Conservation (phyloP, 2,888 invertebrate genomes). For the Cheilosia scutellata region DNA sequence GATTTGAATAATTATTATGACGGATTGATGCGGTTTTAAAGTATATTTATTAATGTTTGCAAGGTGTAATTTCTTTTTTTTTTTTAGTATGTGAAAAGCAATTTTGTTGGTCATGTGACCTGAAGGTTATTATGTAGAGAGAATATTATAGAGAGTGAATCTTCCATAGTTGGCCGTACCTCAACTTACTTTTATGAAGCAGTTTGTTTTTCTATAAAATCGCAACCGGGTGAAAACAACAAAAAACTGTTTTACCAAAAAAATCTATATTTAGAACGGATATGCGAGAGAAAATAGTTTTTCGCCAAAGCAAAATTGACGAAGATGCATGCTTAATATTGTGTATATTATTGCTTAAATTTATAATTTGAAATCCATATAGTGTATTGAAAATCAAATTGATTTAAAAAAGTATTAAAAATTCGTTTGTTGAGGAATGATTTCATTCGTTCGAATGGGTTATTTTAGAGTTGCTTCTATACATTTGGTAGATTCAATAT, state of each 20-base stretch:
- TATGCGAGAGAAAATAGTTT: not conserved
- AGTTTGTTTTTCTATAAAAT: constrained; percentile 23
- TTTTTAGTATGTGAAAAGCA: constrained; percentile 12
- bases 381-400: no score
- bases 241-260: constrained; percentile 1
- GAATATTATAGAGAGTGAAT: constrained; percentile 20
- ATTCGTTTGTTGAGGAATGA: no score
- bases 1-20: not conserved
- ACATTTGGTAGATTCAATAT: no score
- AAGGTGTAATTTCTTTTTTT: constrained; percentile 19
- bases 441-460: no score
- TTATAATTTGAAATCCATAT: no score
- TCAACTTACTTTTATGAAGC: constrained; percentile 15
- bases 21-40: not conserved
- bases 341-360: not conserved
- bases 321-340: not conserved
- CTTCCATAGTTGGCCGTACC: constrained; percentile 27
- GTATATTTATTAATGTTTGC: not conserved
- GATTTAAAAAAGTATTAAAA: no score
- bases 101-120: constrained; percentile 68
- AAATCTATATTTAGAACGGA: constrained; percentile 37
- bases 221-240: constrained; percentile 8
- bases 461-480: no score
- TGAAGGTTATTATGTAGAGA: constrained; percentile 64
- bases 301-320: not conserved